Percentiles rank a stretch among this genome's conserved stretches.
Evolutionary conservation across 2,113 vertebrate species (phyloP).

Genomic region (Eulemur macaco): DNA sequence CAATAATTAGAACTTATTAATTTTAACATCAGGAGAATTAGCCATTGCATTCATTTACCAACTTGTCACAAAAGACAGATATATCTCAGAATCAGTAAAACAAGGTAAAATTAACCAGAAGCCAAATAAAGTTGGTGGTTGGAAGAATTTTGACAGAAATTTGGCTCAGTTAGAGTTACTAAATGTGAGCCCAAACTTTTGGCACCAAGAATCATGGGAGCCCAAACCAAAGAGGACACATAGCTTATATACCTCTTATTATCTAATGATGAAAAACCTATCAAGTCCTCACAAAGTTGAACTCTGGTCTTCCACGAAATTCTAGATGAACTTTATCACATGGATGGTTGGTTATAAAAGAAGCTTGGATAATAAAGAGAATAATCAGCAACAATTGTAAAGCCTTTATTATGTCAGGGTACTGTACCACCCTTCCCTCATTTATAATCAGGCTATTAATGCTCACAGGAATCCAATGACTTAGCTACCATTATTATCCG

Average conservation of each 20-base stretch:
- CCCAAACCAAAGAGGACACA: neutral
- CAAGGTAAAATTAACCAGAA: neutral
- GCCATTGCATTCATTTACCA: neutral
- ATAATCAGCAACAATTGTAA: neutral
- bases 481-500: neutral
- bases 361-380: neutral
- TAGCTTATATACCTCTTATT: neutral
- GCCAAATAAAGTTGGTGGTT: neutral
- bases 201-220: neutral
- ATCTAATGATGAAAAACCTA: neutral
- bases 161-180: neutral
- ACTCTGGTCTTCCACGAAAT: neutral
- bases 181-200: neutral
- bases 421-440: neutral
- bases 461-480: neutral
- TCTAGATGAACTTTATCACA: neutral
- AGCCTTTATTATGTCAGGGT: neutral
- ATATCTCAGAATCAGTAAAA: neutral
- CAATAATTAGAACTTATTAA: neutral
- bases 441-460: neutral
- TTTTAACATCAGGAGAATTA: neutral
- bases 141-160: slow-evolving; percentile 22
- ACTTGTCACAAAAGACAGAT: neutral
- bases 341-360: neutral
- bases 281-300: neutral